A percentile compares a stretch with the other conserved stretches of the same genome.
These are phyloP conservation scores for Brachionus sp. DNA, from an alignment of 1,140 invertebrate species.

Conservation along the genomic window DNA sequence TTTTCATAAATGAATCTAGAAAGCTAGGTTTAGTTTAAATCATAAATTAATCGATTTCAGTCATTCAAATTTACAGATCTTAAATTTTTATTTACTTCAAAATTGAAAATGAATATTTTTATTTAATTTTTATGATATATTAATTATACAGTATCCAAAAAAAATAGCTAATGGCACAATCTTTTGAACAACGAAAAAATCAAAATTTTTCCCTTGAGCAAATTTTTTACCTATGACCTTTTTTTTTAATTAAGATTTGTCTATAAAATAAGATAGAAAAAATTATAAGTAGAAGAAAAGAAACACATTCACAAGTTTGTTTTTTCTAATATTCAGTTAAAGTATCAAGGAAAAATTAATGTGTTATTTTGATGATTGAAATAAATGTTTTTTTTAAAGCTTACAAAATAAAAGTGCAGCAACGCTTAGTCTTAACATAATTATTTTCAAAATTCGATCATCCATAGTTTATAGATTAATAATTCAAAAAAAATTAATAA, in stretches of 20 bases:
- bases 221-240: neutral
- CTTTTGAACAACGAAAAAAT: neutral
- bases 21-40: neutral
- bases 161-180: neutral
- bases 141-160: neutral
- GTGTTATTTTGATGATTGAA: no score
- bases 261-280: neutral
- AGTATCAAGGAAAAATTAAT: no score
- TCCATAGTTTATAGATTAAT: neutral
- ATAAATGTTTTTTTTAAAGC: no score
- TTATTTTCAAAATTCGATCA: neutral
- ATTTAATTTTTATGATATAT: no score
- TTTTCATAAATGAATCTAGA: no score
- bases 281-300: neutral
- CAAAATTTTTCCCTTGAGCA: neutral
- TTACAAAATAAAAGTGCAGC: no score
- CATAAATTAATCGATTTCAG: neutral
- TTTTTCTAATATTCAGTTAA: no score
- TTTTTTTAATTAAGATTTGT: neutral
- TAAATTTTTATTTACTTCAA: no score
- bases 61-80: no score
- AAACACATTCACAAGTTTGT: neutral
- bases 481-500: neutral
- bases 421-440: neutral
- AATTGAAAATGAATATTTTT: no score